These are phyloP conservation scores for Eretmocerus hayati DNA, from an alignment of 2,888 invertebrate species.

Conservation along the genomic window DNA sequence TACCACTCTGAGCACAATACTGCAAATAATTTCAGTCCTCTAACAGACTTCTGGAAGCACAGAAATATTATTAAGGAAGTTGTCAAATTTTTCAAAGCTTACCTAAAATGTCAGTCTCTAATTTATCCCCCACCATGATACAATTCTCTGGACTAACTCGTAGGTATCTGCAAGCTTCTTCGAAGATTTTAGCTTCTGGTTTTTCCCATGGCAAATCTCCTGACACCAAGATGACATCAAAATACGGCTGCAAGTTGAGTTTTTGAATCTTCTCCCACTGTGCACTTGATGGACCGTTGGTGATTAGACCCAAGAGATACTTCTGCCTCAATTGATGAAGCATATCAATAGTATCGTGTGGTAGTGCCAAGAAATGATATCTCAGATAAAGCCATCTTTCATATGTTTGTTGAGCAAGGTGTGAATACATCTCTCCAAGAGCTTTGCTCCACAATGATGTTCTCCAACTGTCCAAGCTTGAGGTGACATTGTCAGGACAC, in stretches of 20 bases:
- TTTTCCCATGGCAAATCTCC: constrained; percentile 84
- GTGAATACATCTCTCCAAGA: constrained; percentile 64
- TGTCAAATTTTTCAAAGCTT: constrained; percentile 14
- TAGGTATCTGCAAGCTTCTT: constrained; percentile 70
- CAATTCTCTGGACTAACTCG: constrained; percentile 68
- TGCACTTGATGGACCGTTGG: constrained; percentile 78
- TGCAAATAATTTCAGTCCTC: constrained; percentile 18
- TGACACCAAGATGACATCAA: constrained; percentile 74
- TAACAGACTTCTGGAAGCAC: constrained; percentile 19
- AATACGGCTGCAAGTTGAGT: constrained; percentile 63
- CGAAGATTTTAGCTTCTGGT: constrained; percentile 74
- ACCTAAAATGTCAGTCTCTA: constrained; percentile 76
- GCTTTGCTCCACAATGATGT: constrained; percentile 71
- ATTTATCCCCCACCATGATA: constrained; percentile 82
- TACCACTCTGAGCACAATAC: constrained; percentile 13
- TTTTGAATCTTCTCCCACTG: constrained; percentile 84
- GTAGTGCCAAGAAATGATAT: constrained; percentile 66
- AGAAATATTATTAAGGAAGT: constrained; percentile 11
- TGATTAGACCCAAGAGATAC: constrained; percentile 73
- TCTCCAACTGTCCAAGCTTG: constrained; percentile 70
- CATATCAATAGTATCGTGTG: constrained; percentile 62
- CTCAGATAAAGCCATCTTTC: constrained; percentile 72
- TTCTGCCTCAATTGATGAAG: constrained; percentile 64
- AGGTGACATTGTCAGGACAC: constrained; percentile 71
- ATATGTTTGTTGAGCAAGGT: constrained; percentile 66